Percentiles rank a stretch among this genome's conserved stretches.
These are phyloP conservation scores for Lasioglossum pauxillum DNA, from an alignment of 2,888 invertebrate species.

Conservation along the genomic window DNA sequence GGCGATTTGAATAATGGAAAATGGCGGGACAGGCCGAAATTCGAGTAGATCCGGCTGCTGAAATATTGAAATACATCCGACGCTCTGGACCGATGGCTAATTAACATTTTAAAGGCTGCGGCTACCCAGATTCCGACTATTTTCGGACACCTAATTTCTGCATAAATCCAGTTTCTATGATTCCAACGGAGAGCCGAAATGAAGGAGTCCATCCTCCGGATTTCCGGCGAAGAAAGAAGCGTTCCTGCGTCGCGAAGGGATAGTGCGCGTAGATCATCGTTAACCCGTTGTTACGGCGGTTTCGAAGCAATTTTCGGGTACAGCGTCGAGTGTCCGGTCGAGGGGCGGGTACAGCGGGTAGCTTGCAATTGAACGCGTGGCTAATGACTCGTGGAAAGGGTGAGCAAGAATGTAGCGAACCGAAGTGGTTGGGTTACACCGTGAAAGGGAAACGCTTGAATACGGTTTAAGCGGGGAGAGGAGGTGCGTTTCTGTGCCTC, in stretches of 20 bases:
- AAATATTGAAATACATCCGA: not conserved
- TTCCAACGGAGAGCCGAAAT: no score
- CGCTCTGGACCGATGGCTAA: not conserved
- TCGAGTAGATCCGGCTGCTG: not conserved
- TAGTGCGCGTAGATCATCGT: not conserved
- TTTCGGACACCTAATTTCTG: not conserved
- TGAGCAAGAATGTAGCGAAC: constrained; percentile 68
- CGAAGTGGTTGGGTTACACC: constrained; percentile 66
- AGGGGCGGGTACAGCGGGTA: not conserved
- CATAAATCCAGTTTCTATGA: not conserved
- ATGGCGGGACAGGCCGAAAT: not conserved
- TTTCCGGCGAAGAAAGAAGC: not conserved
- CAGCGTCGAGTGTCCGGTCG: constrained; percentile 19
- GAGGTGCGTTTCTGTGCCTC: not conserved
- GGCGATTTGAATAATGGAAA: not conserved
- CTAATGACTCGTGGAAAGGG: constrained; percentile 72
- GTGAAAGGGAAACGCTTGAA: constrained; percentile 75
- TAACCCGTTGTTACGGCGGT: not conserved
- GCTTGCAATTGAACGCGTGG: constrained; percentile 67
- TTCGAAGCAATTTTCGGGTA: constrained; percentile 33
- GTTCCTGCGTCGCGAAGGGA: not conserved
- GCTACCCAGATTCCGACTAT: not conserved
- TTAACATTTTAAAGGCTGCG: not conserved
- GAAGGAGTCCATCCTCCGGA: no score
- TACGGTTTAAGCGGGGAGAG: constrained; percentile 68